Percentiles rank a stretch among this genome's conserved stretches.
These are phyloP conservation scores for Ramphastos sulfuratus DNA, from an alignment of 2,113 vertebrate genomes.

Conservation along the genomic window DNA sequence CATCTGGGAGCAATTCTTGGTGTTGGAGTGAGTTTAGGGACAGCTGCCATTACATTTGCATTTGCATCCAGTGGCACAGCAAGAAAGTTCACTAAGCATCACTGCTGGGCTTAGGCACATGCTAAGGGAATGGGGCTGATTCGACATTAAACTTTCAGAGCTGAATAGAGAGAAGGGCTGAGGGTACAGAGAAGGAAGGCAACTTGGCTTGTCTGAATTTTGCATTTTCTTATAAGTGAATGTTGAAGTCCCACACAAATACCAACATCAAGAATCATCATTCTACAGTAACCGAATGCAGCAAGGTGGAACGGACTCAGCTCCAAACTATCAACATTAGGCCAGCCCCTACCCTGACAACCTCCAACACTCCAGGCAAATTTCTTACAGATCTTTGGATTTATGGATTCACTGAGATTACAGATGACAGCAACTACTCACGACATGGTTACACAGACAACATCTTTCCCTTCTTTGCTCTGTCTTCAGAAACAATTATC, in stretches of 20 bases:
- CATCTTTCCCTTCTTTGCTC: background rate
- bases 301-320: background rate
- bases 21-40: background rate
- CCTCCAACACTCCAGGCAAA: background rate
- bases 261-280: background rate
- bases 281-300: background rate
- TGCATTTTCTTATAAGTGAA: background rate
- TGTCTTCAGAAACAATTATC: background rate
- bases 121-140: background rate
- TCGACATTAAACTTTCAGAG: background rate
- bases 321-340: background rate
- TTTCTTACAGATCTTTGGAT: background rate
- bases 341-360: background rate
- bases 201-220: accelerated
- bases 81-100: background rate
- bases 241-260: background rate
- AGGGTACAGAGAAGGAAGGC: background rate
- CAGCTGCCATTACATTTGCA: background rate
- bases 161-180: accelerated
- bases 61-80: background rate
- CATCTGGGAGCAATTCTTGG: background rate
- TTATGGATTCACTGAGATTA: background rate
- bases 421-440: background rate
- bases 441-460: background rate
- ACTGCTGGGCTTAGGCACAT: accelerated